Evolutionary conservation across 1,140 invertebrate species (phyloP).

Genomic region (Aphis gossypii): DNA sequence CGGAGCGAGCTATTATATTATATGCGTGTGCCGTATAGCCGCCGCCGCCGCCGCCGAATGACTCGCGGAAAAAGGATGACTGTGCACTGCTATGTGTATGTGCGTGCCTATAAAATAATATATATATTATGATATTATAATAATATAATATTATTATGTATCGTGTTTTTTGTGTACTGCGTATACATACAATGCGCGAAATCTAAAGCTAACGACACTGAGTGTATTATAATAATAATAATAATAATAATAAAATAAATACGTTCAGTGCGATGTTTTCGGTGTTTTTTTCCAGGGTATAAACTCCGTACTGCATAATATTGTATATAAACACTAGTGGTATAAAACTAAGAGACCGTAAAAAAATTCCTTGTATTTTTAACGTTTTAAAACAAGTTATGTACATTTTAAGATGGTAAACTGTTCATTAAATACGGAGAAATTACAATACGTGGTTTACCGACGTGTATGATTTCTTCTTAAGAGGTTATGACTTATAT

Average conservation of each 20-base stretch:
- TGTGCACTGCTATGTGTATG: neutral
- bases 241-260: neutral
- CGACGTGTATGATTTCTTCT: too few species aligned
- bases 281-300: neutral
- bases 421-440: too few species aligned
- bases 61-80: constrained; percentile 46
- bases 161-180: neutral
- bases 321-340: too few species aligned
- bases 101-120: neutral
- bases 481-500: too few species aligned
- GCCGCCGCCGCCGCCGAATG: constrained; percentile 11
- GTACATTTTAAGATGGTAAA: too few species aligned
- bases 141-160: neutral
- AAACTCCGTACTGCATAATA: neutral
- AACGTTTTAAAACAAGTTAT: too few species aligned
- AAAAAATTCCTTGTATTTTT: neutral
- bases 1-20: constrained; percentile 1
- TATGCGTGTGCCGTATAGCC: neutral
- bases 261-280: neutral
- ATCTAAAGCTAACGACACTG: neutral
- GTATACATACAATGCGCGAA: neutral
- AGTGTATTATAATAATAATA: neutral
- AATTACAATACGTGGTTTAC: too few species aligned
- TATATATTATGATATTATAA: neutral
- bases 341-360: neutral